Percentiles rank a stretch among this genome's conserved stretches.
Evolutionary conservation across 2,113 vertebrate genomes (phyloP).

Genomic region (Malaclemys terrapin): DNA sequence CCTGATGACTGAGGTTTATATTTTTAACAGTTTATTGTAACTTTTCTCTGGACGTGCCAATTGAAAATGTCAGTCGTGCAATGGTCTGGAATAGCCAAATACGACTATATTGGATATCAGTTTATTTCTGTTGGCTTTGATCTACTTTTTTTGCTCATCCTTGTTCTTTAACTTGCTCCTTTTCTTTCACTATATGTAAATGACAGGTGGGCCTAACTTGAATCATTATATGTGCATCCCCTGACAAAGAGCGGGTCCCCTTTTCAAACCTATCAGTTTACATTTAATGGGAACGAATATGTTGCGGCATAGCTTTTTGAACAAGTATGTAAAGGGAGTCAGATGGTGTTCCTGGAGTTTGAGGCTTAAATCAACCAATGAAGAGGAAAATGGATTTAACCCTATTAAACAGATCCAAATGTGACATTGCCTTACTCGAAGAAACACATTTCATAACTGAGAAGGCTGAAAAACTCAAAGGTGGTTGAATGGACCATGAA

Average conservation of each 20-base stretch:
- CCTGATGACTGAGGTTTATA: neutral
- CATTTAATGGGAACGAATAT: neutral
- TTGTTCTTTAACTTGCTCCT: neutral
- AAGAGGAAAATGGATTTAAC: conserved; percentile 41
- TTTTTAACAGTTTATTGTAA: neutral
- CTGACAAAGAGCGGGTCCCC: neutral
- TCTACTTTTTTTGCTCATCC: neutral
- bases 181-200: neutral
- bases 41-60: neutral
- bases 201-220: conserved; percentile 38
- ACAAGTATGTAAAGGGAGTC: conserved; percentile 6
- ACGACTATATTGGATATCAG: neutral
- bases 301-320: conserved; percentile 24
- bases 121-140: neutral
- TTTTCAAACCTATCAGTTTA: conserved; percentile 11
- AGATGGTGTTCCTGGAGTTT: conserved; percentile 8
- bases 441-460: conserved; percentile 26
- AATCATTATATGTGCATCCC: neutral
- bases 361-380: conserved; percentile 12
- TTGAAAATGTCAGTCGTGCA: neutral
- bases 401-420: conserved; percentile 23
- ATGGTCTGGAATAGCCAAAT: neutral
- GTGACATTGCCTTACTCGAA: conserved; percentile 39
- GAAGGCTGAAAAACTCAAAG: conserved; percentile 26
- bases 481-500: neutral